Conservation (phyloP, 2,888 invertebrate genomes). For the Lamellibrachia columna region DNA sequence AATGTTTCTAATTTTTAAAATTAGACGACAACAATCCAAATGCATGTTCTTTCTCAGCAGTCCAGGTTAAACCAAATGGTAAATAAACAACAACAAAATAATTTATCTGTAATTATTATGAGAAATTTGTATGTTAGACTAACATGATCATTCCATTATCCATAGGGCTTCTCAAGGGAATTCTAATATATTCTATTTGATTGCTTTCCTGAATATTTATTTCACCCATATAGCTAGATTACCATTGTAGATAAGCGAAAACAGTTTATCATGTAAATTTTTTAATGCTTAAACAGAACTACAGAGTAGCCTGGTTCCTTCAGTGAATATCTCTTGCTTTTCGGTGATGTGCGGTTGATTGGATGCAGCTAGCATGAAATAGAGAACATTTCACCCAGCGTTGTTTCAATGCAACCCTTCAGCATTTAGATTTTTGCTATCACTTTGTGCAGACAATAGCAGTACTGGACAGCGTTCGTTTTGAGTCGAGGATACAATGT, state of each 20-base stretch:
- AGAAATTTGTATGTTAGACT: not conserved
- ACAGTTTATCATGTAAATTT: not conserved
- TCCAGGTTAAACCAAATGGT: not conserved
- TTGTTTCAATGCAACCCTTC: not conserved
- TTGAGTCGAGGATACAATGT: not conserved
- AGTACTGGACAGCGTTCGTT: not conserved
- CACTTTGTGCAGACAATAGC: not conserved
- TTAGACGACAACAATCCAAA: not conserved
- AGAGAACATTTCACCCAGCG: not conserved
- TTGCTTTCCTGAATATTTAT: not conserved
- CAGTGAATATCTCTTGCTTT: not conserved
- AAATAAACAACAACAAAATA: not conserved
- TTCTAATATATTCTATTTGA: not conserved
- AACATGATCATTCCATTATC: not conserved
- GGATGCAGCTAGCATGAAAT: not conserved
- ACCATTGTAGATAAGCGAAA: not conserved
- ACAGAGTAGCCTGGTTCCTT: not conserved
- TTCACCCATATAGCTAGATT: not conserved
- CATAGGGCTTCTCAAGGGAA: not conserved
- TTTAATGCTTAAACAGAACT: not conserved
- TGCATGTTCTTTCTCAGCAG: not conserved
- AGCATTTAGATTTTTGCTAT: slow-evolving; percentile 4
- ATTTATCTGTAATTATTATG: not conserved
- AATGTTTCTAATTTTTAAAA: not conserved
- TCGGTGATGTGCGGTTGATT: not conserved